phyloP scores from a whole-genome alignment of 1,140 invertebrate genomes.

The Nasonia giraulti region DNA sequence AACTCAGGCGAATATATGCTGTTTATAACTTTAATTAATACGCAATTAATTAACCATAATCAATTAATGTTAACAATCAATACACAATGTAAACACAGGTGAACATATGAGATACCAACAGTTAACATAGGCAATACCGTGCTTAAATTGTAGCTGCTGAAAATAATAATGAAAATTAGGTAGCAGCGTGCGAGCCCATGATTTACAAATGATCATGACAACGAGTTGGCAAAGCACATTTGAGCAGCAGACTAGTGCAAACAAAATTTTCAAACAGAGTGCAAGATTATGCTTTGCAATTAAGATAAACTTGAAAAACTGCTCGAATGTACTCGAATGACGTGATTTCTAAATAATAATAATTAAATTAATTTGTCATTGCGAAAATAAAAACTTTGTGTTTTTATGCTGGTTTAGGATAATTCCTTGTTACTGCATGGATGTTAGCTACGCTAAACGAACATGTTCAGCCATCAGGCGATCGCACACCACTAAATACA shows the following conservation, averaged over 20 bases:
- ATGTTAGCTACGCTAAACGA: constrained; percentile 48
- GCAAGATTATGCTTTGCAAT: too few species aligned
- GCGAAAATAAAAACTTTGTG: constrained; percentile 43
- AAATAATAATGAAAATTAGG: constrained; percentile 69
- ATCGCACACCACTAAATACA: constrained; percentile 67
- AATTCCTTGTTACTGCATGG: background rate
- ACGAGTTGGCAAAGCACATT: constrained; percentile 32
- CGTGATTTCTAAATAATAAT: constrained; percentile 39
- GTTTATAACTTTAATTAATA: constrained; percentile 50
- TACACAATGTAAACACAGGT: constrained; percentile 71
- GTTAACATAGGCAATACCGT: constrained; percentile 72
- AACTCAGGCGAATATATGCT: constrained; percentile 69
- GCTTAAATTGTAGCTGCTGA: constrained; percentile 70
- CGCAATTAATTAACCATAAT: constrained; percentile 68
- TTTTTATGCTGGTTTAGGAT: constrained; percentile 26
- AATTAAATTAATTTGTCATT: constrained; percentile 37
- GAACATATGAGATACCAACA: constrained; percentile 68
- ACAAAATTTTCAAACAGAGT: too few species aligned
- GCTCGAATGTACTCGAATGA: constrained; percentile 29
- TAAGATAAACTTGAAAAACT: background rate
- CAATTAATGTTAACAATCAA: constrained; percentile 67
- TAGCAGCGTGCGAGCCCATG: constrained; percentile 70
- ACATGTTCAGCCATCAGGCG: constrained; percentile 61
- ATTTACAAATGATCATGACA: constrained; percentile 51
- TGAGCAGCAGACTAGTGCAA: background rate